phyloP scores from a whole-genome alignment of 2,888 invertebrate genomes.

The Timandra comae region DNA sequence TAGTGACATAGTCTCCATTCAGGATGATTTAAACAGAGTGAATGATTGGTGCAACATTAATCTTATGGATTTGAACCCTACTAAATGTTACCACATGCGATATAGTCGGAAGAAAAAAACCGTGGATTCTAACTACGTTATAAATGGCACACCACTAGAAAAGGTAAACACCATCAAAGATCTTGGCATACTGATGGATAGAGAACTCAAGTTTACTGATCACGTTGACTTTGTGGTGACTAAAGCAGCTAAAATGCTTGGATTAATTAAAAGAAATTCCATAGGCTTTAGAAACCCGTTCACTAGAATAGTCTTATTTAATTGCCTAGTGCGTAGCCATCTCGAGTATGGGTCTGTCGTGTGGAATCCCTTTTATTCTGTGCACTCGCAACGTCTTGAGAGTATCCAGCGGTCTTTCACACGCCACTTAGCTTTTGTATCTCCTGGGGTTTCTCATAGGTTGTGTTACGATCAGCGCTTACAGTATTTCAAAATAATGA shows the following conservation, averaged over 20 bases:
- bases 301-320: constrained; percentile 6
- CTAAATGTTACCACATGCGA: background rate
- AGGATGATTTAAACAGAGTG: background rate
- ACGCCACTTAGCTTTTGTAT: constrained; percentile 1
- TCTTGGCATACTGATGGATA: constrained; percentile 9
- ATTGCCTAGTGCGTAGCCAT: constrained; percentile 6
- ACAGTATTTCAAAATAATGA: no score
- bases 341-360: constrained; percentile 1
- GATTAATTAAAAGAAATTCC: constrained; percentile 10
- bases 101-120: background rate
- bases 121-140: background rate
- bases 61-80: background rate
- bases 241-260: constrained; percentile 8
- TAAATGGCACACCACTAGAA: background rate
- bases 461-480: no score
- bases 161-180: constrained; percentile 8
- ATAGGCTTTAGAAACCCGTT: constrained; percentile 3
- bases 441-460: background rate
- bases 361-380: background rate
- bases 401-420: constrained; percentile 3
- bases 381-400: background rate
- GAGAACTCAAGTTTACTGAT: constrained; percentile 4
- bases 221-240: constrained; percentile 10
- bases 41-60: background rate
- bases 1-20: background rate